These are phyloP conservation scores for Coptotermes formosanus DNA, from an alignment of 1,140 invertebrate genomes.

Conservation along the genomic window DNA sequence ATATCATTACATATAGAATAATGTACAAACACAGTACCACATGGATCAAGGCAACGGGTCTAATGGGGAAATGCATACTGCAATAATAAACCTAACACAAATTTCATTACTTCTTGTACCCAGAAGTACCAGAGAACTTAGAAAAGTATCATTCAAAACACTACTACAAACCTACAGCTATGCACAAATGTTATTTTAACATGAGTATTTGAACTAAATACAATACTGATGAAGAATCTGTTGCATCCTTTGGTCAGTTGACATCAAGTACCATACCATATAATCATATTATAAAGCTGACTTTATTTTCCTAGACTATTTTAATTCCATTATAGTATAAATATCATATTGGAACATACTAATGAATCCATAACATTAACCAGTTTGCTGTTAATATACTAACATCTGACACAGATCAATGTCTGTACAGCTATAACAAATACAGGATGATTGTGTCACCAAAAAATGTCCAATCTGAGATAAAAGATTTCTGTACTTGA, in stretches of 20 bases:
- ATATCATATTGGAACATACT: neutral
- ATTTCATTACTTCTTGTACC: neutral
- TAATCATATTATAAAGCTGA: neutral
- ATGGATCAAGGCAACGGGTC: neutral
- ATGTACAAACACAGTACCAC: neutral
- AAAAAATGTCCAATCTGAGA: neutral
- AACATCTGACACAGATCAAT: neutral
- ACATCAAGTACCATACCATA: neutral
- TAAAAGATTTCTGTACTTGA: neutral
- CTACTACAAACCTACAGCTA: neutral
- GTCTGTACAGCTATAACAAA: neutral
- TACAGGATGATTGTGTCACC: neutral
- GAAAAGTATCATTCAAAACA: neutral
- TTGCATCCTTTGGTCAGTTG: neutral
- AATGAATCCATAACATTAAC: neutral
- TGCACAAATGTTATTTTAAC: neutral
- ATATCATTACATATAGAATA: neutral
- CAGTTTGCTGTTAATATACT: neutral
- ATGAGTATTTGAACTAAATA: neutral
- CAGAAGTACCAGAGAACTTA: neutral
- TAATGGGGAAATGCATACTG: neutral
- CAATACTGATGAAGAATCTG: neutral
- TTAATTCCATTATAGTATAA: neutral
- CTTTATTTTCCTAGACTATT: neutral
- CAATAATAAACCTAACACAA: neutral